Base-by-base conservation (phyloP, 2,888 invertebrate species). In the Latheticus oryzae region DNA sequence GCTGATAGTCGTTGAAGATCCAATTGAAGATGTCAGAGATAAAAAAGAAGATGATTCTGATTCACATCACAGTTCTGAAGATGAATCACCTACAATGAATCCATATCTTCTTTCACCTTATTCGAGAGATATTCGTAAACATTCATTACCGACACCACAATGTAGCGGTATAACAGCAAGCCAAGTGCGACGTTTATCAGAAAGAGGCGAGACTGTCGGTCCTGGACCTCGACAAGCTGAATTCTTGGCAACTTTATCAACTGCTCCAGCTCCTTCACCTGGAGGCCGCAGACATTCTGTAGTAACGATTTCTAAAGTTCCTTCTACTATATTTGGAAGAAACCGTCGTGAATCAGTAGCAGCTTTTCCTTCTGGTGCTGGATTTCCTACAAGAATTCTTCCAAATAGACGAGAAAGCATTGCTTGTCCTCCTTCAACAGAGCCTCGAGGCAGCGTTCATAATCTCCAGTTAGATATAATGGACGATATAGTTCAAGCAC, bases 91-190 rank as follows among this genome's bases (percentile, higher is more conserved):
- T 1, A 75, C 80, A 57, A 71, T 74, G 70, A 91, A 91, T 78
- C 92, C 92, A 0, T 91, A 90, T 79, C 82, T 92, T 40, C 78
- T 93, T 50, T 91, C 91, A 0, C 93, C 93, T 2, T 92, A 90
- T 68, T 81, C 85, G 43, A 80, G 87, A 47, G 88, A 88, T 67
- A 85, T 87, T 1, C 83, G 93, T 68, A 93, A 93, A 72, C 90
- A 91, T 71, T 93, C 92, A 13, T 79, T 93, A 67, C 93, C 93
- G 1, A 91, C 92, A 0, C 92, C 92, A 1, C 88, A 90, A 66
- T 93, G 92, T 70, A 87, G 90, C 52, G 93, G 93, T 40, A 93
- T 92, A 54, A 93, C 92, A 30, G 93, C 93, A 26, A 91, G 91
- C 66, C 92, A 93, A 84, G 91, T 93, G 43, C 84, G 93, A 15